Evolutionary conservation across 2,888 invertebrate genomes (phyloP).

Genomic region (Drosophila percnosoma): DNA sequence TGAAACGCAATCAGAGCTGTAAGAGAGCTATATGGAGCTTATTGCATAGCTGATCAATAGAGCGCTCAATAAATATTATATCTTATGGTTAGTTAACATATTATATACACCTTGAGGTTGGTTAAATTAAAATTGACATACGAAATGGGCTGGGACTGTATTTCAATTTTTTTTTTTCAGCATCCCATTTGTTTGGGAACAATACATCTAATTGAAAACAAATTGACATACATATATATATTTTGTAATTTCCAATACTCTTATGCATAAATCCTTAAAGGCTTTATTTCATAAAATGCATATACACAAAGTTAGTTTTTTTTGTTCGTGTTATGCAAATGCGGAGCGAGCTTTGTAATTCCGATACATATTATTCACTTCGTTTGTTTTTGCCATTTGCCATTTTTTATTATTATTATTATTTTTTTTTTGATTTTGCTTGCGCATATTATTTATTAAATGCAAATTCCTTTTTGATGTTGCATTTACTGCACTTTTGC

Average conservation of each 20-base stretch:
- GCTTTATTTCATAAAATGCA: slow-evolving; percentile 36
- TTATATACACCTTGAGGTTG: slow-evolving; percentile 47
- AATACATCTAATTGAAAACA: slow-evolving; percentile 66
- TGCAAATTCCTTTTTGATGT: slow-evolving; percentile 30
- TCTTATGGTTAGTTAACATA: slow-evolving; percentile 41
- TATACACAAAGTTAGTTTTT: slow-evolving; percentile 18
- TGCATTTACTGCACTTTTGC: slow-evolving; percentile 20
- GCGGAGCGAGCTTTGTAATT: slow-evolving; percentile 17
- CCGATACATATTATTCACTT: slow-evolving; percentile 32
- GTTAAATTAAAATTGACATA: slow-evolving; percentile 68
- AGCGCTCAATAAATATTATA: slow-evolving; percentile 17
- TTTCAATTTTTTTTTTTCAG: background rate
- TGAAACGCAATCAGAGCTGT: slow-evolving; percentile 12
- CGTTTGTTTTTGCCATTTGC: slow-evolving; percentile 59
- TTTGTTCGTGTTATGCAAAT: slow-evolving; percentile 26
- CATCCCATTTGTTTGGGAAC: slow-evolving; percentile 4
- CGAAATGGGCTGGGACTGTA: slow-evolving; percentile 14
- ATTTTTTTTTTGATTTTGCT: slow-evolving; percentile 15
- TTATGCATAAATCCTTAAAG: slow-evolving; percentile 35
- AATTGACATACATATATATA: slow-evolving; percentile 67
- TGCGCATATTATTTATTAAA: slow-evolving; percentile 14
- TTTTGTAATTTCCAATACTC: slow-evolving; percentile 29
- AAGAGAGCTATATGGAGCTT: background rate
- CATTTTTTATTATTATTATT: slow-evolving; percentile 23
- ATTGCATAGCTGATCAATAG: slow-evolving; percentile 8